Conservation (phyloP, 2,888 invertebrate genomes). For the Xanthorhoe designata region DNA sequence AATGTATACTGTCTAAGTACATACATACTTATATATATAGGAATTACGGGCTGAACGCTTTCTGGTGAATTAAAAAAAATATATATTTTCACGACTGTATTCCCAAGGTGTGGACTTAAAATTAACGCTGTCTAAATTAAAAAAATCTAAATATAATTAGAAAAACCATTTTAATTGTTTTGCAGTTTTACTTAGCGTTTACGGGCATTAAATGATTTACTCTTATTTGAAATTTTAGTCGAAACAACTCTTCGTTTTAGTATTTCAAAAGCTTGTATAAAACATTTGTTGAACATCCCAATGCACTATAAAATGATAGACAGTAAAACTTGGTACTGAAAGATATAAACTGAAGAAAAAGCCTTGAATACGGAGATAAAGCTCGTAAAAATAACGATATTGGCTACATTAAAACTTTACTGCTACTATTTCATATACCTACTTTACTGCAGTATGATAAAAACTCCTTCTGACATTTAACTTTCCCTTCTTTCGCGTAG, state of each 20-base stretch:
- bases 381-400: conserved; percentile 23
- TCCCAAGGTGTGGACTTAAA: too few relatives aligned
- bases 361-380: conserved; percentile 27
- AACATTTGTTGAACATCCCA: conserved; percentile 5
- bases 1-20: too few relatives aligned
- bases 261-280: conserved; percentile 4
- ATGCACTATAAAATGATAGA: conserved; percentile 27
- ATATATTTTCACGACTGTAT: too few relatives aligned
- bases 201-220: too few relatives aligned
- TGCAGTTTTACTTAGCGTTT: too few relatives aligned
- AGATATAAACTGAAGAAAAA: conserved; percentile 21
- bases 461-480: not conserved
- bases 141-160: too few relatives aligned
- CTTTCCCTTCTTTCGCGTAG: not conserved
- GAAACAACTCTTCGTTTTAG: not conserved
- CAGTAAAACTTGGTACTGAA: conserved; percentile 21
- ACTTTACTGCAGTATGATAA: conserved; percentile 8
- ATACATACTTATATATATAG: too few relatives aligned
- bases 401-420: conserved; percentile 38
- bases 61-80: too few relatives aligned
- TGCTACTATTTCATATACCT: conserved; percentile 19
- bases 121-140: too few relatives aligned
- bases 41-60: too few relatives aligned
- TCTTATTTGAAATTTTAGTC: too few relatives aligned
- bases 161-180: too few relatives aligned